These are phyloP conservation scores for Volucella inanis DNA, from an alignment of 2,888 invertebrate genomes.

Conservation along the genomic window DNA sequence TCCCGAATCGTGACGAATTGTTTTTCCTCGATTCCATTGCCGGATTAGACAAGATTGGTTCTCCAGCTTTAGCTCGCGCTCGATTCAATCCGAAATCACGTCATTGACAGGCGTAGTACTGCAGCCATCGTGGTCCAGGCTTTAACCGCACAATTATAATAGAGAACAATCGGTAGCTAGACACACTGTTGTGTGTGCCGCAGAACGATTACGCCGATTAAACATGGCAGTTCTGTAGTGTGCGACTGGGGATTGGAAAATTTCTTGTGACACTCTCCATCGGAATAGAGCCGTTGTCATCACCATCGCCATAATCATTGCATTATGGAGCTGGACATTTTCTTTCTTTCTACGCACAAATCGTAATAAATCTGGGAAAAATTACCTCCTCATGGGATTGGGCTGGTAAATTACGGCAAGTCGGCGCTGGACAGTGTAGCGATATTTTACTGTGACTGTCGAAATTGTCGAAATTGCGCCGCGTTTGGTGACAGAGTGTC, in stretches of 20 bases:
- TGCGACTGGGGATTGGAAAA: conserved; percentile 61
- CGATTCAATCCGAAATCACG: conserved; percentile 49
- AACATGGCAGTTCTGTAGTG: conserved; percentile 70
- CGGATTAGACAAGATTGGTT: conserved; percentile 47
- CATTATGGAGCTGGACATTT: too few relatives aligned
- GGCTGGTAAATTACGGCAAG: conserved; percentile 32
- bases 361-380: conserved; percentile 48
- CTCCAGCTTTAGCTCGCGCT: conserved; percentile 6
- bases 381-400: conserved; percentile 33
- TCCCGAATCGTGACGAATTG: conserved; percentile 70
- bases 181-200: conserved; percentile 61
- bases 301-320: too few relatives aligned
- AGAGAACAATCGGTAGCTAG: conserved; percentile 47
- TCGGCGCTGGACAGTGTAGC: conserved; percentile 10
- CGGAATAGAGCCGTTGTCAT: conserved; percentile 18
- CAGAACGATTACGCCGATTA: conserved; percentile 71
- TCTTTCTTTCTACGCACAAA: conserved; percentile 35
- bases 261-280: conserved; percentile 65
- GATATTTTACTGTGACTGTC: conserved; percentile 27
- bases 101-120: neutral
- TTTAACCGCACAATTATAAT: conserved; percentile 32
- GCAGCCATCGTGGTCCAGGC: too few relatives aligned
- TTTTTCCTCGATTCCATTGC: conserved; percentile 46
- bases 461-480: conserved; percentile 53
- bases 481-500: conserved; percentile 44